These are phyloP conservation scores for Theocolax elegans DNA, from an alignment of 1,140 invertebrate species.

Conservation along the genomic window DNA sequence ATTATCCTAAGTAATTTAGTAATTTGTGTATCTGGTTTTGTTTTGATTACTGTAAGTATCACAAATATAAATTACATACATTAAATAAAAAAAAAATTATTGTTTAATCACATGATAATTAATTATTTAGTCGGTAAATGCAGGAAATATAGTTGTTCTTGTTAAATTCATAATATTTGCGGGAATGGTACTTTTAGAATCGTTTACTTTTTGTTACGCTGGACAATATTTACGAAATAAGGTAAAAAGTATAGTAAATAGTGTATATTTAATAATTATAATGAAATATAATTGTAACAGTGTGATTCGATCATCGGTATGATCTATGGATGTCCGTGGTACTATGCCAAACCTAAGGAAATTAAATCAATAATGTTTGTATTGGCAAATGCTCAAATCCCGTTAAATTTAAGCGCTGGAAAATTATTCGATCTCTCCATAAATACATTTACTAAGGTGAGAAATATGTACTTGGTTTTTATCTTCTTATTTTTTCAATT, in stretches of 20 bases:
- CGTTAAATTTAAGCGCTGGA: conserved; percentile 17
- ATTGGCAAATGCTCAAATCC: conserved; percentile 12
- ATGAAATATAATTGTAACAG: not conserved
- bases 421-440: conserved; percentile 11
- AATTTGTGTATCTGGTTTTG: too few species aligned
- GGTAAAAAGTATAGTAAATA: not conserved
- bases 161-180: conserved; percentile 19
- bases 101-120: not conserved
- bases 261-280: not conserved
- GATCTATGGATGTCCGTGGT: conserved; percentile 18
- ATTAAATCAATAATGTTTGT: too few species aligned
- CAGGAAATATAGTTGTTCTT: not conserved
- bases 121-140: not conserved
- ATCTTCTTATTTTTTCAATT: too few species aligned
- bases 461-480: not conserved
- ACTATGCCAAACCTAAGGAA: conserved; percentile 8
- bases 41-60: conserved; percentile 22
- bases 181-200: conserved; percentile 11
- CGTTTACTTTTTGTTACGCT: conserved; percentile 20
- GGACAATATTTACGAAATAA: conserved; percentile 19
- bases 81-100: not conserved
- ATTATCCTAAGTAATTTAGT: too few species aligned
- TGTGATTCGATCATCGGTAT: not conserved
- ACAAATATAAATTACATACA: not conserved
- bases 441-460: conserved; percentile 14